Evolutionary conservation across 2,113 vertebrate genomes (phyloP).

Genomic region (Chamaea fasciata): DNA sequence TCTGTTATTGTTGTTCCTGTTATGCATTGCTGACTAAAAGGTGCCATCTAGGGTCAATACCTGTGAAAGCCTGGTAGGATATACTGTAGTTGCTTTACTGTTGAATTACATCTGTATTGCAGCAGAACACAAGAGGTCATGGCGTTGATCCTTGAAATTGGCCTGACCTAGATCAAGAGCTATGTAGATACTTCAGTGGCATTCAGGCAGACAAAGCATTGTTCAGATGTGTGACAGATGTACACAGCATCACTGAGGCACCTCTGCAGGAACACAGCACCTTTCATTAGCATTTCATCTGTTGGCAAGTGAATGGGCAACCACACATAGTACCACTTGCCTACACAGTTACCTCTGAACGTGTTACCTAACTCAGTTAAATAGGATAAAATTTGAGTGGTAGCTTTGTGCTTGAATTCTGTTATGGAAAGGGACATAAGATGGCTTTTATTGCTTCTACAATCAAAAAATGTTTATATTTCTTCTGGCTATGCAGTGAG

Average conservation of each 20-base stretch:
- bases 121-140: not conserved
- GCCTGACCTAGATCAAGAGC: conserved; percentile 25
- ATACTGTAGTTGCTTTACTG: not conserved
- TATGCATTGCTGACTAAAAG: not conserved
- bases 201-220: not conserved
- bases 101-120: conserved; percentile 1
- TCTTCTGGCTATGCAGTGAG: not conserved
- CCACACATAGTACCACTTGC: not conserved
- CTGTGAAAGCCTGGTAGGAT: not conserved
- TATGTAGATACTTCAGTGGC: not conserved
- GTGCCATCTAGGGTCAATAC: not conserved
- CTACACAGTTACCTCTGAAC: not conserved
- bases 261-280: not conserved
- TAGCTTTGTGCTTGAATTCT: not conserved
- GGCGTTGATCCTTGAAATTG: conserved; percentile 24
- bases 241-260: not conserved
- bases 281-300: not conserved
- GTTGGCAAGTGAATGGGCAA: not conserved
- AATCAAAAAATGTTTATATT: not conserved
- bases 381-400: not conserved
- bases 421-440: not conserved
- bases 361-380: not conserved
- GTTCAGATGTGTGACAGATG: not conserved
- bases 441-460: not conserved
- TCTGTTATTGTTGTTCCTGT: not conserved